These are phyloP conservation scores for Lypha dubia DNA, from an alignment of 2,888 invertebrate species.

Conservation along the genomic window DNA sequence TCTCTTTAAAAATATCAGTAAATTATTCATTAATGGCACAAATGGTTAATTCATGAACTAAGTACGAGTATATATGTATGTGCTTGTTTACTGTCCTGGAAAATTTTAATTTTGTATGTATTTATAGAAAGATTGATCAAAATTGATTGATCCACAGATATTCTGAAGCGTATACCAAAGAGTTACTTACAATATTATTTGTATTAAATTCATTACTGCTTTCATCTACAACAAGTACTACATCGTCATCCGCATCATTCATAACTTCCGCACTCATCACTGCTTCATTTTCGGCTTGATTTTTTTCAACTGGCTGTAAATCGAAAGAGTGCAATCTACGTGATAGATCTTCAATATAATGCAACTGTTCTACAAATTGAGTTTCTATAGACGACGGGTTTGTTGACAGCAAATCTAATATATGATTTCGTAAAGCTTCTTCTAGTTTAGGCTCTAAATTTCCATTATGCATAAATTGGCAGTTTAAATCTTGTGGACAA, in stretches of 20 bases:
- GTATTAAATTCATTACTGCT: not conserved
- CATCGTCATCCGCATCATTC: constrained; percentile 55
- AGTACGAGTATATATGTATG: too few species aligned
- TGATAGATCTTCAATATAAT: constrained; percentile 50
- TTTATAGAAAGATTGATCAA: too few species aligned
- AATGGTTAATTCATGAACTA: too few species aligned
- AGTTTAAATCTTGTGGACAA: constrained; percentile 86
- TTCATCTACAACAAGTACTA: constrained; percentile 43
- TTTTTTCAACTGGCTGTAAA: not conserved
- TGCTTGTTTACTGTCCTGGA: too few species aligned
- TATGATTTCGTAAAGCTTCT: constrained; percentile 54
- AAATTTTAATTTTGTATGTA: too few species aligned
- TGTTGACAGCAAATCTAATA: constrained; percentile 51
- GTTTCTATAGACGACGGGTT: constrained; percentile 34
- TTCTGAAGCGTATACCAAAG: not conserved
- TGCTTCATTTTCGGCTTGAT: not conserved
- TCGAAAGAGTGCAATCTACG: constrained; percentile 38
- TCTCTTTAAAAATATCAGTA: too few species aligned
- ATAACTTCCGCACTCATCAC: constrained; percentile 57
- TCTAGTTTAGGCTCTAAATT: constrained; percentile 35
- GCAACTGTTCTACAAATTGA: constrained; percentile 55
- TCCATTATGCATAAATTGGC: constrained; percentile 67
- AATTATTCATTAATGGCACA: too few species aligned
- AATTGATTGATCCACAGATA: not conserved
- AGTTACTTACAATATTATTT: constrained; percentile 50